Conservation (phyloP, 2,797 vertebrate genomes). For the Sebastes minor region DNA sequence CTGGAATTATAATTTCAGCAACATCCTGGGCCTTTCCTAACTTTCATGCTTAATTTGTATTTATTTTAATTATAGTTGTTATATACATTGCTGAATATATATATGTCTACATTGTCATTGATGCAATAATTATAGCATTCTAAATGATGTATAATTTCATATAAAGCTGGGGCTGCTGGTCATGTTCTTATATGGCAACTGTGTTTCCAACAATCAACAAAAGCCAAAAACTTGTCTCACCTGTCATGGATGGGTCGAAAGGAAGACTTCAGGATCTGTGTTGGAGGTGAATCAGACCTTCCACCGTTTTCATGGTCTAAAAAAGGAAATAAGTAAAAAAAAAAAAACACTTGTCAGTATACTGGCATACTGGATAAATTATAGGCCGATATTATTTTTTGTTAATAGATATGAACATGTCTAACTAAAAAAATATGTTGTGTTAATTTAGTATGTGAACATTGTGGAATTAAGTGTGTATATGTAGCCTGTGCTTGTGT, state of each 20-base stretch:
- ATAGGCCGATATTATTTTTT: background rate
- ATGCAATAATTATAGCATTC: background rate
- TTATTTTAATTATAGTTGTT: background rate
- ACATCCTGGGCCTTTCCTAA: background rate
- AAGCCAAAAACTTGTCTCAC: constrained; percentile 78
- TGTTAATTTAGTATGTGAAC: background rate
- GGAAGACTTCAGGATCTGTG: constrained; percentile 90
- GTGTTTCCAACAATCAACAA: background rate
- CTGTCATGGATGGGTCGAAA: constrained; percentile 96
- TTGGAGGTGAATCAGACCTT: constrained; percentile 89
- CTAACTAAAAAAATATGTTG: background rate
- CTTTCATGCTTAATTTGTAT: background rate
- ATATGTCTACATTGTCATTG: background rate
- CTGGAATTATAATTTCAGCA: background rate
- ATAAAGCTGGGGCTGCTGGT: background rate
- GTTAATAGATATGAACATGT: background rate
- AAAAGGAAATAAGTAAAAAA: constrained; percentile 33
- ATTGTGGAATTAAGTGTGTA: background rate
- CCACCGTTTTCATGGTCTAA: constrained; percentile 91
- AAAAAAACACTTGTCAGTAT: constrained; percentile 1
- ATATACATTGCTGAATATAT: background rate
- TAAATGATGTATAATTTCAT: background rate
- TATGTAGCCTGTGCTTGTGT: background rate
- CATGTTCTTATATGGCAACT: background rate
- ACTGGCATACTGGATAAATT: background rate